Conservation (phyloP, 2,113 vertebrate genomes). For the Pollachius pollachius region DNA sequence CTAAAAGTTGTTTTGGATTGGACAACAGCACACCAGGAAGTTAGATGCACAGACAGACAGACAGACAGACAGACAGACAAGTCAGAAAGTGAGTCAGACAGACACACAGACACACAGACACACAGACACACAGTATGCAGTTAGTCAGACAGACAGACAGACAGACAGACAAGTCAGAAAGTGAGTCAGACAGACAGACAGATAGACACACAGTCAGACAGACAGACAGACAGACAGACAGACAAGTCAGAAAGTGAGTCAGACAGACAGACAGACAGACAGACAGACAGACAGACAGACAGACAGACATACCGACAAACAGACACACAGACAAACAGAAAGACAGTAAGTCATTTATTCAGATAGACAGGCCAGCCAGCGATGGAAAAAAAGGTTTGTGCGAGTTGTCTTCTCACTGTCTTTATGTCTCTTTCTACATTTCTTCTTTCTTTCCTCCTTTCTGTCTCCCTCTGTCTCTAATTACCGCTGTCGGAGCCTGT, state of each 20-base stretch:
- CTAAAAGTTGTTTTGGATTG: no score
- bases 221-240: conserved; percentile 48
- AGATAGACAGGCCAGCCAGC: no score
- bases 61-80: conserved; percentile 4
- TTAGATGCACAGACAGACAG: background rate
- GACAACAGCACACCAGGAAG: no score
- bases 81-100: conserved; percentile 30
- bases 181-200: background rate
- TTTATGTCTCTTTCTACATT: conserved; percentile 14
- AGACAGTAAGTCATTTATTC: background rate
- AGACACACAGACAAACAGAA: conserved; percentile 40
- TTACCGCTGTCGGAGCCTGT: conserved; percentile 61
- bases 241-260: background rate
- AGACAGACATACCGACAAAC: conserved; percentile 34
- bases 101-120: conserved; percentile 48
- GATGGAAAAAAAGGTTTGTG: no score
- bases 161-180: no score
- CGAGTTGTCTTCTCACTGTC: background rate
- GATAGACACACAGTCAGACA: conserved; percentile 31
- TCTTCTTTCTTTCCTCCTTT: conserved; percentile 7
- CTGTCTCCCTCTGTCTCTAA: conserved; percentile 47
- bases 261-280: no score
- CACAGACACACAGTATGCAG: background rate
- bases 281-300: conserved; percentile 18
- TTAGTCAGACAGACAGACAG: no score